Evolutionary conservation across 2,113 vertebrate genomes (phyloP).

Genomic region (Cinclus mexicanus): DNA sequence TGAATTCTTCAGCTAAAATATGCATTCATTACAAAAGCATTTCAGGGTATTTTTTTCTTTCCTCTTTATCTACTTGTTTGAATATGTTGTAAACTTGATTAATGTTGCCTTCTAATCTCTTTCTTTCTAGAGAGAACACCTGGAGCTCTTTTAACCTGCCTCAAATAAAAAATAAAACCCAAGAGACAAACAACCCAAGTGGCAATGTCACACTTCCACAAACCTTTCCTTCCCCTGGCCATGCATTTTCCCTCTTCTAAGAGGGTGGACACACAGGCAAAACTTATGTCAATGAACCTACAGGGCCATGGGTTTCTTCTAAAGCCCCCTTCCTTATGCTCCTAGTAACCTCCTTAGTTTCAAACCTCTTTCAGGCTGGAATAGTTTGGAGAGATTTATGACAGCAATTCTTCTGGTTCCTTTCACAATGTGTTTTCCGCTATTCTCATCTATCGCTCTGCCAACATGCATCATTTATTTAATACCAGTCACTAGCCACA

Average conservation of each 20-base stretch:
- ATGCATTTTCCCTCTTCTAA: not conserved
- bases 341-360: not conserved
- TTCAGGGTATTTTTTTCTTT: conserved; percentile 24
- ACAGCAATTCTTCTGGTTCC: conserved; percentile 40
- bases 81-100: conserved; percentile 70
- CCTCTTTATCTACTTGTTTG: conserved; percentile 64
- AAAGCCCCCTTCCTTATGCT: not conserved
- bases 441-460: conserved; percentile 36
- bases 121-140: conserved; percentile 67
- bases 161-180: conserved; percentile 19
- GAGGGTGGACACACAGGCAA: not conserved
- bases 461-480: conserved; percentile 61
- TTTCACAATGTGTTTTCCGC: conserved; percentile 36
- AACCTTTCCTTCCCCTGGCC: not conserved
- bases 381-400: conserved; percentile 56
- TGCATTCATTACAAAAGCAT: conserved; percentile 59
- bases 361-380: not conserved
- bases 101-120: conserved; percentile 71
- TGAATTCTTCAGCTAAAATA: conserved; percentile 53
- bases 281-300: not conserved
- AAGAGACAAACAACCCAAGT: not conserved
- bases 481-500: conserved; percentile 43
- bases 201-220: not conserved
- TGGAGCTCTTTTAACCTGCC: conserved; percentile 64
- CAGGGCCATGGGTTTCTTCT: not conserved